phyloP scores from a whole-genome alignment of 1,140 invertebrate species.

The Temnothorax curvispinosus region DNA sequence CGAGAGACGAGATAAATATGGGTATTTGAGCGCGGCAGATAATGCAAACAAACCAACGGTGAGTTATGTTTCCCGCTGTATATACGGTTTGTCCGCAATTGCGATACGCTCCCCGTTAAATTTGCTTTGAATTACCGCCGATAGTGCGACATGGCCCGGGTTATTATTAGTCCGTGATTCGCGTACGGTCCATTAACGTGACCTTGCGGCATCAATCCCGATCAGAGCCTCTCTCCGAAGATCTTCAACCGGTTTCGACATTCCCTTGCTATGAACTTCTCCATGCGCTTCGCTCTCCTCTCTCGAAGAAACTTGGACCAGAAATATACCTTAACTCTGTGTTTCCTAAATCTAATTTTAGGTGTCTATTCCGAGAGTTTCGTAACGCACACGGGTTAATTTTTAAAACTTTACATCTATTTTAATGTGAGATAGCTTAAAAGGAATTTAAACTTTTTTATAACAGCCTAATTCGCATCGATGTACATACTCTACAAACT shows the following conservation, averaged over 20 bases:
- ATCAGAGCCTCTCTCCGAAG: not conserved
- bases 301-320: not conserved
- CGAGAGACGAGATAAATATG: slow-evolving; percentile 82
- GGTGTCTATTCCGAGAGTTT: not conserved
- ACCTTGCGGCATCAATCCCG: slow-evolving; percentile 66
- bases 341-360: not conserved
- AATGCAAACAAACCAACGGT: slow-evolving; percentile 83
- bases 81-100: slow-evolving; percentile 76
- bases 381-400: not conserved
- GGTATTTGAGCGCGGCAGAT: slow-evolving; percentile 81
- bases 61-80: slow-evolving; percentile 81
- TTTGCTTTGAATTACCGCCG: slow-evolving; percentile 82
- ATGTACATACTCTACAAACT: not conserved
- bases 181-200: slow-evolving; percentile 77
- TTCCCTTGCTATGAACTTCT: not conserved
- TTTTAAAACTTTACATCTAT: not conserved
- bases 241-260: not conserved
- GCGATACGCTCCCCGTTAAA: slow-evolving; percentile 81
- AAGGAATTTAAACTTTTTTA: not conserved
- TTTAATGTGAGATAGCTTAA: not conserved
- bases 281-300: too few species aligned
- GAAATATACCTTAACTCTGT: not conserved
- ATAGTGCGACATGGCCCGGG: slow-evolving; percentile 76
- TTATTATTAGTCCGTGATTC: slow-evolving; percentile 82
- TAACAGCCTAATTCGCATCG: not conserved